Percentiles rank a stretch among this genome's conserved stretches.
Conservation (phyloP, 2,888 invertebrate species). For the Cephonodes hylas region DNA sequence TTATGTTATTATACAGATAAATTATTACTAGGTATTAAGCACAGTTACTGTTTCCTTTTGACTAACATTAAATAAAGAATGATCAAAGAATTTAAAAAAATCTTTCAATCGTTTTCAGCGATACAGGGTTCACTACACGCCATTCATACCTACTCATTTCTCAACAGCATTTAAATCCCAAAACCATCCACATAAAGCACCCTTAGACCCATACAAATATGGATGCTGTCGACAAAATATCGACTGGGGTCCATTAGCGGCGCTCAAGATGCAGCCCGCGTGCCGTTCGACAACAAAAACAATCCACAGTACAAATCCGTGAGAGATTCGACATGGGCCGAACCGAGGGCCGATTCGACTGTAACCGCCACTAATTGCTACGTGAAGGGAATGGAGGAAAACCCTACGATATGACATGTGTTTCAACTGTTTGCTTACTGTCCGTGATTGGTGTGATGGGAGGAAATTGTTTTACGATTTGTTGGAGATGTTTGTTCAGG, state of each 20-base stretch:
- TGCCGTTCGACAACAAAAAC: slow-evolving; percentile 18
- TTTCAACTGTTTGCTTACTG: neutral
- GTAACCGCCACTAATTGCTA: slow-evolving; percentile 69
- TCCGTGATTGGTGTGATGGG: neutral
- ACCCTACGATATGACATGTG: neutral
- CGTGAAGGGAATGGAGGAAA: slow-evolving; percentile 57
- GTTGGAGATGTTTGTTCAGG: neutral
- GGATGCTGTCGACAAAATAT: neutral
- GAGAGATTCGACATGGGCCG: neutral
- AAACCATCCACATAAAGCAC: neutral
- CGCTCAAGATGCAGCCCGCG: slow-evolving; percentile 50
- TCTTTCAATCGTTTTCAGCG: too few species aligned
- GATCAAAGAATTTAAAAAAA: too few species aligned
- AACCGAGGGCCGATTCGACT: neutral
- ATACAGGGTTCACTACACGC: too few species aligned
- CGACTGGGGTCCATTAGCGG: slow-evolving; percentile 27
- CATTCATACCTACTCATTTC: too few species aligned
- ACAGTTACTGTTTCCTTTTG: too few species aligned
- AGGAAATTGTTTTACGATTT: neutral
- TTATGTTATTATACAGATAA: too few species aligned
- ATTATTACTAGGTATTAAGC: too few species aligned
- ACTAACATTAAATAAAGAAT: too few species aligned
- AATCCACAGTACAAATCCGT: slow-evolving; percentile 12
- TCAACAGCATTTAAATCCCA: neutral
- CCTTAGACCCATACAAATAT: neutral